Evolutionary conservation across 92 coral and sea anemone species (phyloP).

Genomic region (Galaxea fascicularis): DNA sequence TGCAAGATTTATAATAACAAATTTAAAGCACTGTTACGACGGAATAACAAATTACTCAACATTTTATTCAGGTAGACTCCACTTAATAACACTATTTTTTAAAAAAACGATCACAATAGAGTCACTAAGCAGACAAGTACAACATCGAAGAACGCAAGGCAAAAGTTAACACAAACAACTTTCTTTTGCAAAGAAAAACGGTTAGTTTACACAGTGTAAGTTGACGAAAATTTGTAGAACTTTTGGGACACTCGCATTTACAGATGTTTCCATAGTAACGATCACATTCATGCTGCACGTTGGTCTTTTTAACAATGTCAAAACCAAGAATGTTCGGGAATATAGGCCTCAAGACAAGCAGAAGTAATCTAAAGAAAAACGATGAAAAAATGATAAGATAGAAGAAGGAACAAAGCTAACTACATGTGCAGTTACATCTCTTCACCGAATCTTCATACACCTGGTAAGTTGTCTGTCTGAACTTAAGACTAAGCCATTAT

Average conservation of each 20-base stretch:
- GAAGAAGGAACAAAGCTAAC: no score
- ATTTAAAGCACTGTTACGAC: not conserved
- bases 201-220: not conserved
- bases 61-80: not conserved
- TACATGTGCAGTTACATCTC: no score
- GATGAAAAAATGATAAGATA: no score
- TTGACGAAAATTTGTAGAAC: not conserved
- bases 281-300: not conserved
- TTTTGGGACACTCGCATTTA: not conserved
- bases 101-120: no score
- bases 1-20: not conserved
- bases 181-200: not conserved
- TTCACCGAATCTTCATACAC: no score
- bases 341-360: no score
- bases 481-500: no score
- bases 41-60: not conserved
- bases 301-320: not conserved
- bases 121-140: not conserved
- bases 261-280: not conserved
- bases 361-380: no score
- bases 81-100: no score
- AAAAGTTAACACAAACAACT: not conserved
- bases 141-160: not conserved
- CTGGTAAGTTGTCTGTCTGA: no score
- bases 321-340: not conserved